A percentile compares a stretch with the other conserved stretches of the same genome.
Conservation (phyloP, 2,797 vertebrate genomes). For the Lutjanus argentimaculatus region DNA sequence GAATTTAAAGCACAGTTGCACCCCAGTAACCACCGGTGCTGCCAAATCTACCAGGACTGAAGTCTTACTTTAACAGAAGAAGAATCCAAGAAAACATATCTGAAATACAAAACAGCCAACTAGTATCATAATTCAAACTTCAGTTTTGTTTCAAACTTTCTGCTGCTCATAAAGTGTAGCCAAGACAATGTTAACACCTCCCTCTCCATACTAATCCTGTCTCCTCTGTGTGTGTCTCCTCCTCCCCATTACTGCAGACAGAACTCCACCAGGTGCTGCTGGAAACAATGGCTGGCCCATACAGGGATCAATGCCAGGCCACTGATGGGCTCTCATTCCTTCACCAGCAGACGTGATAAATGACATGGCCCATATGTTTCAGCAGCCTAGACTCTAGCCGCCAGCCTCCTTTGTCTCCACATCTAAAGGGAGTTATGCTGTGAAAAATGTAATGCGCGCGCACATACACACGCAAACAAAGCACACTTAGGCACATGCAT, state of each 20-base stretch:
- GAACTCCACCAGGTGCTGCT: conserved; percentile 90
- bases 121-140: conserved; percentile 12
- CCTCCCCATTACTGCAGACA: conserved; percentile 88
- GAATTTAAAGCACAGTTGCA: neutral
- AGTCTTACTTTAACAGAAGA: neutral
- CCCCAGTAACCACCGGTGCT: neutral
- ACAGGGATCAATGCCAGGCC: conserved; percentile 95
- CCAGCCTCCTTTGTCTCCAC: conserved; percentile 80
- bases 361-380: conserved; percentile 91
- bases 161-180: conserved; percentile 32
- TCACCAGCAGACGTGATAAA: conserved; percentile 95
- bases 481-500: conserved; percentile 33
- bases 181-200: conserved; percentile 52
- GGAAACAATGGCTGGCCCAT: conserved; percentile 93
- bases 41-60: neutral
- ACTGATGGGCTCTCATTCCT: conserved; percentile 96
- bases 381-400: conserved; percentile 87
- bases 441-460: conserved; percentile 64
- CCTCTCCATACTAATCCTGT: conserved; percentile 41
- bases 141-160: conserved; percentile 26
- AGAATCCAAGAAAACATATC: neutral
- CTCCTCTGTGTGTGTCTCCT: conserved; percentile 74
- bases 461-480: conserved; percentile 43
- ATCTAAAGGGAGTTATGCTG: conserved; percentile 75
- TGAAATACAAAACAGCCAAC: neutral